A percentile compares a stretch with the other conserved stretches of the same genome.
Conservation (phyloP, 2,888 invertebrate genomes). For the Synergus laeviventris region DNA sequence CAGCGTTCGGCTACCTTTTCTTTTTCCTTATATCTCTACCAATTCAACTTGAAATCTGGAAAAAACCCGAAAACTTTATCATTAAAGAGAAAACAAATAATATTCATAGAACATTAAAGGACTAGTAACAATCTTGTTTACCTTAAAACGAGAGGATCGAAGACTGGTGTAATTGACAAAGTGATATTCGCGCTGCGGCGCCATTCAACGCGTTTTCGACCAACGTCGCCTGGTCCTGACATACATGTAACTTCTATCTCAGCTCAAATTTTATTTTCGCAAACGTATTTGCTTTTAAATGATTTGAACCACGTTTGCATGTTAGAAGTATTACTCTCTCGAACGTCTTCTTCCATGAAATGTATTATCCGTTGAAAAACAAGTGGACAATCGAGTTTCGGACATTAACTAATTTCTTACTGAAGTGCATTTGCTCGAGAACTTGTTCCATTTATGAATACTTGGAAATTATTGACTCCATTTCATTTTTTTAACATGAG, state of each 20-base stretch:
- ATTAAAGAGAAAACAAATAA: background rate
- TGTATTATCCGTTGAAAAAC: constrained; percentile 71
- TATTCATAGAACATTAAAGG: background rate
- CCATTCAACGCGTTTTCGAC: constrained; percentile 76
- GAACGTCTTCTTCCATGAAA: constrained; percentile 61
- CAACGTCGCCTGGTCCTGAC: constrained; percentile 75
- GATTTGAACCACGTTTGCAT: constrained; percentile 57
- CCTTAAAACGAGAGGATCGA: constrained; percentile 18
- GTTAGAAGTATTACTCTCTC: constrained; percentile 52
- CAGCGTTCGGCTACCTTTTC: constrained; percentile 74
- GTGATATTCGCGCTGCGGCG: constrained; percentile 73
- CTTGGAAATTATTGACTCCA: constrained; percentile 55
- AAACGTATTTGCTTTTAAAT: constrained; percentile 52
- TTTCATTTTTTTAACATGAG: constrained; percentile 48
- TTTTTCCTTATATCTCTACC: constrained; percentile 54
- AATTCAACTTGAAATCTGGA: constrained; percentile 50
- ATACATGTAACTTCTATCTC: constrained; percentile 74
- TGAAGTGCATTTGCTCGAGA: constrained; percentile 64
- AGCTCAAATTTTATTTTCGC: constrained; percentile 59
- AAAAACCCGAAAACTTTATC: constrained; percentile 28
- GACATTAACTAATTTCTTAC: constrained; percentile 62
- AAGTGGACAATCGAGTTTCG: constrained; percentile 67
- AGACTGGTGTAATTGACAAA: constrained; percentile 44
- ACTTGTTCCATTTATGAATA: constrained; percentile 70
- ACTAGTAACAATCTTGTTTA: background rate